Conservation (phyloP, 2,888 invertebrate species). For the Clunio marinus region DNA sequence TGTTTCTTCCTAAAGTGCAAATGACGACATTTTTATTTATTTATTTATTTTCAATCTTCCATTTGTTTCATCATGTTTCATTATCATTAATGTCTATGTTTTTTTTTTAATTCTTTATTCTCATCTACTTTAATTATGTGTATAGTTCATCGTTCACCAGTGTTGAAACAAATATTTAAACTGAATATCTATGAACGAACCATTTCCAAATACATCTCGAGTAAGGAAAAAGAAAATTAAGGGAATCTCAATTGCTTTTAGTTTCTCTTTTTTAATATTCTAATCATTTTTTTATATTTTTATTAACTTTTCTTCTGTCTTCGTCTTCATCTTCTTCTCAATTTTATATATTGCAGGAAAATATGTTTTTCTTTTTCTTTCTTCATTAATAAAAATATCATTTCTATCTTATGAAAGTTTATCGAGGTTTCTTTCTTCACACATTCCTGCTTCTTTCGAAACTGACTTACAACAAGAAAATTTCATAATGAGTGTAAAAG, state of each 20-base stretch:
- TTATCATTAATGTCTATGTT: not conserved
- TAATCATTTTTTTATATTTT: not conserved
- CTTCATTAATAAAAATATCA: too few species aligned
- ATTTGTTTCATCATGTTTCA: not conserved
- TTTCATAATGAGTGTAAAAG: too few species aligned
- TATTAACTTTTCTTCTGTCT: too few species aligned
- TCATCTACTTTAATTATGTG: not conserved
- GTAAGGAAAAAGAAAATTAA: not conserved
- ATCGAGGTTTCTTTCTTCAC: too few species aligned
- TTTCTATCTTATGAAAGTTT: too few species aligned
- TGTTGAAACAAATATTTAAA: too few species aligned
- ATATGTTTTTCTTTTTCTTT: too few species aligned
- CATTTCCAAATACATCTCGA: not conserved
- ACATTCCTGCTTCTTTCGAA: too few species aligned
- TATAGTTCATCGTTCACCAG: not conserved
- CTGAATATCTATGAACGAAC: too few species aligned
- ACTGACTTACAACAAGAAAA: too few species aligned
- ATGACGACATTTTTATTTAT: conserved; percentile 7
- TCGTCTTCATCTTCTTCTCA: not conserved
- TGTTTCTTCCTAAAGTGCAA: conserved; percentile 30
- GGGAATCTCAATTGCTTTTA: not conserved
- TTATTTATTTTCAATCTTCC: not conserved
- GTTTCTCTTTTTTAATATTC: conserved; percentile 5
- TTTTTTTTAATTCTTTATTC: not conserved
- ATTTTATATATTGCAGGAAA: not conserved